These are phyloP conservation scores for Drosophila eugracilis DNA, from an alignment of 1,140 invertebrate genomes.

Conservation along the genomic window DNA sequence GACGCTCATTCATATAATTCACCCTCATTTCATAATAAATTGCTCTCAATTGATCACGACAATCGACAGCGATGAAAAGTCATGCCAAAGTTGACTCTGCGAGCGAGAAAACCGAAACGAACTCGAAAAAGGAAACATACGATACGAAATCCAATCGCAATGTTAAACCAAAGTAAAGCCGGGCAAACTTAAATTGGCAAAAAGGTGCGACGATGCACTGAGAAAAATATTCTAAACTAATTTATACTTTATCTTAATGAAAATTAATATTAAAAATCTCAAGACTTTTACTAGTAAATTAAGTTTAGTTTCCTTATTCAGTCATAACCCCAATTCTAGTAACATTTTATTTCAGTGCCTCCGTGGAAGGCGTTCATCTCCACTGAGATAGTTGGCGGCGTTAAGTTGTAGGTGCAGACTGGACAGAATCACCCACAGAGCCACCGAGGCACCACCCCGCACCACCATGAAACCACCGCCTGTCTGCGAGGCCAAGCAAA, in stretches of 20 bases:
- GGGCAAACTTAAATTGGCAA: conserved; percentile 70
- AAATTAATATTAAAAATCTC: no score
- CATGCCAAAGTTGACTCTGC: conserved; percentile 80
- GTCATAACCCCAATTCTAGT: neutral
- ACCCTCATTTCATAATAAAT: conserved; percentile 85
- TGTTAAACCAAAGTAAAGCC: conserved; percentile 41
- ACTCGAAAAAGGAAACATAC: conserved; percentile 64
- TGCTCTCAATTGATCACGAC: conserved; percentile 85
- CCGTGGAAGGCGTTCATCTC: conserved; percentile 39
- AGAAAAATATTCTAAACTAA: neutral
- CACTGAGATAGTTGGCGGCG: conserved; percentile 64
- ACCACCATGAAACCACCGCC: conserved; percentile 20
- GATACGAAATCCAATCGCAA: conserved; percentile 40
- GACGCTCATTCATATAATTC: conserved; percentile 85
- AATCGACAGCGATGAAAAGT: conserved; percentile 84
- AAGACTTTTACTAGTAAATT: no score
- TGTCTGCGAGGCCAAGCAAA: conserved; percentile 52
- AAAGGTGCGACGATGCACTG: conserved; percentile 49
- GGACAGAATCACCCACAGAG: conserved; percentile 58
- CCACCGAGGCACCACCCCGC: conserved; percentile 26
- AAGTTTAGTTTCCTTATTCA: no score
- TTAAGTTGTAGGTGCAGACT: conserved; percentile 80
- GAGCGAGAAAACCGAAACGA: conserved; percentile 60
- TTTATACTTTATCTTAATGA: no score
- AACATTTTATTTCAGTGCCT: conserved; percentile 5